Percentiles rank a stretch among this genome's conserved stretches.
Conservation (phyloP, 1,140 invertebrate genomes). For the Drosophila triauraria region DNA sequence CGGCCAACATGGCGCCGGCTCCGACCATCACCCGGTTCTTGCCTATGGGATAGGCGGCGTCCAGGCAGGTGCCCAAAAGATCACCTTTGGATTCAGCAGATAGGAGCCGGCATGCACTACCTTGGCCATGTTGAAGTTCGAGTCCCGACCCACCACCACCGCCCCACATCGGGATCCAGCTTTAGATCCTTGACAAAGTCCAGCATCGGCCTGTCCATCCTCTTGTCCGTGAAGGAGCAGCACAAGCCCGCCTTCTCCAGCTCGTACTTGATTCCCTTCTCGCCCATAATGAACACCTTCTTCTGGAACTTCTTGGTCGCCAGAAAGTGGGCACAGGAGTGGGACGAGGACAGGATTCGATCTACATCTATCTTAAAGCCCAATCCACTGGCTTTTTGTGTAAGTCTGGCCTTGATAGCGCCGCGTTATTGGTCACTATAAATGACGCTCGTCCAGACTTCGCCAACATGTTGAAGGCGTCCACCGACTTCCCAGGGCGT, state of each 20-base stretch:
- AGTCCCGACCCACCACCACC: constrained; percentile 57
- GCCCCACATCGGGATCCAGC: constrained; percentile 57
- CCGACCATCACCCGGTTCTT: constrained; percentile 40
- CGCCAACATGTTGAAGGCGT: constrained; percentile 42
- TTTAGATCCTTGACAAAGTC: constrained; percentile 32
- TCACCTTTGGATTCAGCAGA: constrained; percentile 20
- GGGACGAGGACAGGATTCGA: constrained; percentile 16
- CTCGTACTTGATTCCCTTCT: constrained; percentile 35
- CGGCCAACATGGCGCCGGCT: constrained; percentile 54
- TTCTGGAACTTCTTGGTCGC: constrained; percentile 43
- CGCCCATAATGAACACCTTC: constrained; percentile 58
- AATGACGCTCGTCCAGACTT: constrained; percentile 25
- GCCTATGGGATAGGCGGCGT: constrained; percentile 51
- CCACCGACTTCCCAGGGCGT: constrained; percentile 23
- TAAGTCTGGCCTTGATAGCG: not conserved
- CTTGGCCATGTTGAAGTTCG: constrained; percentile 47
- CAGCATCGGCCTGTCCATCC: constrained; percentile 2
- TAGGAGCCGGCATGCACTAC: constrained; percentile 42
- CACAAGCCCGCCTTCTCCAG: constrained; percentile 27
- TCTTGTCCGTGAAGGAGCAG: not conserved
- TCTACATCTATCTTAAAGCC: constrained; percentile 19
- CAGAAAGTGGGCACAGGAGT: constrained; percentile 45
- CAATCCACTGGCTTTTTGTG: constrained; percentile 20
- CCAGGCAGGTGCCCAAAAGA: constrained; percentile 61
- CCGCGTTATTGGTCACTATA: constrained; percentile 54